Conservation (phyloP, 2,797 vertebrate genomes). For the Onychomys arenicola region DNA sequence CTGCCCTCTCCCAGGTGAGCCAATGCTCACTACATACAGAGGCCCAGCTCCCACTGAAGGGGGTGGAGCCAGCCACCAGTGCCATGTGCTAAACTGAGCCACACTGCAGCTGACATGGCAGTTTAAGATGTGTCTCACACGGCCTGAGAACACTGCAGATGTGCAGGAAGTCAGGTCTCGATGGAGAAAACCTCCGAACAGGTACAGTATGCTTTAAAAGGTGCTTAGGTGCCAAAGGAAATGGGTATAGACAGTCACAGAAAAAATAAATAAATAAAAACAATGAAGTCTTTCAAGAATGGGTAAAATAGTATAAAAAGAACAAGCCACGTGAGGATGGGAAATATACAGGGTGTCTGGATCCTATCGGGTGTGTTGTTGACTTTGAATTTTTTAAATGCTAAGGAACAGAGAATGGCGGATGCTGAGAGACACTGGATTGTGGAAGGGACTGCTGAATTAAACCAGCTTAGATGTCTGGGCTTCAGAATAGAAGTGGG, state of each 20-base stretch:
- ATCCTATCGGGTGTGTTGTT: no score
- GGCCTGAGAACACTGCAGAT: neutral
- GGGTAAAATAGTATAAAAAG: no score
- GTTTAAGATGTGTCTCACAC: neutral
- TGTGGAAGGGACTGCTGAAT: neutral
- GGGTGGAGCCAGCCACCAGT: neutral
- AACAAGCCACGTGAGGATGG: no score
- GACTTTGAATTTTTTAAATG: no score
- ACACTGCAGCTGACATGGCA: neutral
- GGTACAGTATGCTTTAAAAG: neutral
- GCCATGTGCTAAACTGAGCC: neutral
- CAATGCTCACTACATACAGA: neutral
- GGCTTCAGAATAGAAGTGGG: neutral
- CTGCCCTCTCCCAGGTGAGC: neutral
- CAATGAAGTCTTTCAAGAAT: no score
- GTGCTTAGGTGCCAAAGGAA: neutral
- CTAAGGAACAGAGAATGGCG: no score
- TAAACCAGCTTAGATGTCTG: neutral
- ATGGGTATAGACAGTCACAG: neutral
- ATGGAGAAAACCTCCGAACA: neutral
- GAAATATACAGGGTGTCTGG: no score
- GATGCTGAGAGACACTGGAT: no score
- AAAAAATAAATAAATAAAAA: no score
- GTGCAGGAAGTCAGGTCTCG: neutral
- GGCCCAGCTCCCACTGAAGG: neutral